Base-by-base conservation (phyloP, 92 coral and sea anemone species). In the Epizoanthus illoricatus region DNA sequence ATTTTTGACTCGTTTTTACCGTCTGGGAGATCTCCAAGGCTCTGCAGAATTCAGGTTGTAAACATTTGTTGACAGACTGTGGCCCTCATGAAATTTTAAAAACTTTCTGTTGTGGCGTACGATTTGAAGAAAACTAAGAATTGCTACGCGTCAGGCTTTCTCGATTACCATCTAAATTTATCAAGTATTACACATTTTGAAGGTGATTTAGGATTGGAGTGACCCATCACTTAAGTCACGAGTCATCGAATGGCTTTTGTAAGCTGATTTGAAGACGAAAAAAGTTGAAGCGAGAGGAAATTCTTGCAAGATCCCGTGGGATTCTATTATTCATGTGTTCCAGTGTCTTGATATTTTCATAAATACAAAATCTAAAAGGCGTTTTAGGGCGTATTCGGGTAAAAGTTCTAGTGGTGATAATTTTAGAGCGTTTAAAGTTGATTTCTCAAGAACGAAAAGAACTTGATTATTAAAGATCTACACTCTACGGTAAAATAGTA, bases 31-130 rank as follows among this genome's bases (percentile, higher is more conserved):
- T 78, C 65, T 78, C 23, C 71, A 7, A 43, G 71, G 24, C 60
- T 63, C n/a, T 63, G 56, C 81, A 75, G 13, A 18, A 17, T 43
- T 64, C 42, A 59, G 71, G 71, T 42, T 63, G 97, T 93, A 93
- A 93, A 93, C 94, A 93, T 40, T 5, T 84, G 84, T 80, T 88
- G 94, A 91, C 94, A 92, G 63, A 81, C 82, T 84, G 85, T 75
- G 87, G 90, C 75, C 86, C 94, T 93, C 89, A 93, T 93, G 94
- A 85, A 93, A 91, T 86, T 93, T 93, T 93, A 84, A 93, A 86
- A 75, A 71, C 92, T 65, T 80, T 78, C 82, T 78, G 82, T 78
- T 78, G 70, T 78, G 82, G 82, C 82, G 82, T 78, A 62, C 82
- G 82, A 78, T 63, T 52, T 78, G 82, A 78, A 78, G 36, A 78